Base-by-base conservation (phyloP, 2,888 invertebrate species). In the Brachycybe producta region DNA sequence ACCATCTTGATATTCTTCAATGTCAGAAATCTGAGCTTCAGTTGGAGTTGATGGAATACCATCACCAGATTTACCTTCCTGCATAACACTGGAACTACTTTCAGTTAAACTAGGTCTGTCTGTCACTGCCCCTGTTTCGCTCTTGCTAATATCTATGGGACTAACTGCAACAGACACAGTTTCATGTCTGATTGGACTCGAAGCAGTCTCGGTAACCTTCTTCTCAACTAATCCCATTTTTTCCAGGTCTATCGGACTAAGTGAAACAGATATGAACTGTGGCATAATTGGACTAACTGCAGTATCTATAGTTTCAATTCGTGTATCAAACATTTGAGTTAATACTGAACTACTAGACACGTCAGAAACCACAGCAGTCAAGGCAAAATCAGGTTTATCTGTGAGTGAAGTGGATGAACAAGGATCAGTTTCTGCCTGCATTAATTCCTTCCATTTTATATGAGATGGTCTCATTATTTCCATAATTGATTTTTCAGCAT, bases 201-300 rank as follows among this genome's bases (percentile, higher is more conserved):
- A 27, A 7, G 44, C 49, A 8, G 45, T 35, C 36, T 52, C 52
- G 2, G 26, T 35, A 5, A 17, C 39, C 4, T 30, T 35, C 26
- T 36, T 36, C 26, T 23, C 21, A 36, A 15, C 15, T 21, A 32
- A 17, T 8, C 32, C 19, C 11, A 32, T 30, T 7, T 44, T 24
- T 44, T 44, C 44, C 24, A 35, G 15, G 17, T 49, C 49, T 5
- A 53, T 45, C n/a, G 53, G 53, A 43, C 53, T 53, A 19, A 51
- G 35, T 8, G 45, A 52, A 21, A 53, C 45, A 17, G 34, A 42
- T 19, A 48, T 45, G 19, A 53, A 28, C 47, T 53, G 47, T 4
- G 51, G 51, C 3, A 40, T 28, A 28, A 53, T 53, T 7, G 53
- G 53, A 24, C 53, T 53, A 21, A 53, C 38, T 34, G 53, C 53